Evolutionary conservation across 2,888 invertebrate species (phyloP).

Genomic region (Cordylochernes scorpioides): DNA sequence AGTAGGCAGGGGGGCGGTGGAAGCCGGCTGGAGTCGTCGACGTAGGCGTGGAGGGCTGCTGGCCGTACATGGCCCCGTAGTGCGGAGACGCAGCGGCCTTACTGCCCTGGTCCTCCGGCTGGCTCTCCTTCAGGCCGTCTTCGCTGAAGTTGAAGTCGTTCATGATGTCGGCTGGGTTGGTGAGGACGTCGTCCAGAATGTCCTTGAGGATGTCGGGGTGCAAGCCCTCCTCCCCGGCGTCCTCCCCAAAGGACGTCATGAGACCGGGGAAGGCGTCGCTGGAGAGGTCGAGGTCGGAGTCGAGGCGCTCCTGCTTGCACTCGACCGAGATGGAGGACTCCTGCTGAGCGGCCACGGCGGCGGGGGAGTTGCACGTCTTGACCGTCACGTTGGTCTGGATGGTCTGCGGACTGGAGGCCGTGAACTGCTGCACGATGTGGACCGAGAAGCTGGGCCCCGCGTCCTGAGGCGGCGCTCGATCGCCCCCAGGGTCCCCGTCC

Average conservation of each 20-base stretch:
- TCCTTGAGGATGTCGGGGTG: conserved; percentile 52
- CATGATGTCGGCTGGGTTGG: conserved; percentile 48
- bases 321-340: conserved; percentile 23
- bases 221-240: conserved; percentile 47
- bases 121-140: conserved; percentile 14
- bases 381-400: conserved; percentile 72
- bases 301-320: conserved; percentile 46
- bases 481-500: too few relatives aligned
- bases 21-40: conserved; percentile 10
- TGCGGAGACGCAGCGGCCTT: neutral
- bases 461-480: conserved; percentile 2
- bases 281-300: conserved; percentile 5
- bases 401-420: conserved; percentile 38
- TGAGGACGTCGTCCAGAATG: conserved; percentile 58
- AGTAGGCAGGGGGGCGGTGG: conserved; percentile 3
- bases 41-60: conserved; percentile 12
- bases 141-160: conserved; percentile 38
- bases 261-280: conserved; percentile 11
- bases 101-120: conserved; percentile 8
- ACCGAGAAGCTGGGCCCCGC: conserved; percentile 36
- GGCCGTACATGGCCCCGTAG: neutral
- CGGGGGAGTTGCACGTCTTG: conserved; percentile 34
- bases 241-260: conserved; percentile 28
- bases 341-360: neutral
- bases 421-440: conserved; percentile 75